Conservation (phyloP, 1,140 invertebrate species). For the Drosophila suzukii region DNA sequence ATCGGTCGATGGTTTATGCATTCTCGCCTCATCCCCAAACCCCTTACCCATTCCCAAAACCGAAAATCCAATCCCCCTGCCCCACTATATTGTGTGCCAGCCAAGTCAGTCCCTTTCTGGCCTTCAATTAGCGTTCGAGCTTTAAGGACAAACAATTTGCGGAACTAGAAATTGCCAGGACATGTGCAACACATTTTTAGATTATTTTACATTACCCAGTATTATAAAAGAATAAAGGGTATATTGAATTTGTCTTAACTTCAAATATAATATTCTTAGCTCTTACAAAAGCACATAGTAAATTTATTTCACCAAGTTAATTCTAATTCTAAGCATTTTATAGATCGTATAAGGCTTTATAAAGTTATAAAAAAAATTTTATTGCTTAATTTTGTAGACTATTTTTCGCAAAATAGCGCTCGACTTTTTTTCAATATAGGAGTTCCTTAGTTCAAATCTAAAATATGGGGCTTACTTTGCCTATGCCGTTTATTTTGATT, state of each 20-base stretch:
- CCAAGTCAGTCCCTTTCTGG: conserved; percentile 24
- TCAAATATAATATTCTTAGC: not conserved
- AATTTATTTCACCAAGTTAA: no score
- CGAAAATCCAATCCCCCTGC: not conserved
- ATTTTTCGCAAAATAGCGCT: no score
- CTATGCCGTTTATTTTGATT: no score
- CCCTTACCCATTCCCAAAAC: not conserved
- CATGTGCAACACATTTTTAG: conserved; percentile 43
- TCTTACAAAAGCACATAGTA: no score
- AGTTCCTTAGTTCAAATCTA: no score
- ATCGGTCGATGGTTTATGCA: conserved; percentile 65
- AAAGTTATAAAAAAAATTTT: no score
- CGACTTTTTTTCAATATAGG: no score
- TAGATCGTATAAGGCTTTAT: no score
- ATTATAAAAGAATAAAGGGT: not conserved
- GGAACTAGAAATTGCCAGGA: conserved; percentile 56
- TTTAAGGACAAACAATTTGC: conserved; percentile 70
- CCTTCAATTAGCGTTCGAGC: conserved; percentile 73
- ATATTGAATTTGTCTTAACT: not conserved
- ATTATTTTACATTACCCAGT: conserved; percentile 16
- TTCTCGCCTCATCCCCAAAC: conserved; percentile 3
- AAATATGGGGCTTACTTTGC: no score
- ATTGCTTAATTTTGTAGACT: no score
- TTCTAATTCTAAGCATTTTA: no score
- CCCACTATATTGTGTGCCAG: not conserved